Evolutionary conservation across 2,113 vertebrate species (phyloP), one percentile per base, ranked within the genome.

Genomic region (Echinops telfairi): DNA sequence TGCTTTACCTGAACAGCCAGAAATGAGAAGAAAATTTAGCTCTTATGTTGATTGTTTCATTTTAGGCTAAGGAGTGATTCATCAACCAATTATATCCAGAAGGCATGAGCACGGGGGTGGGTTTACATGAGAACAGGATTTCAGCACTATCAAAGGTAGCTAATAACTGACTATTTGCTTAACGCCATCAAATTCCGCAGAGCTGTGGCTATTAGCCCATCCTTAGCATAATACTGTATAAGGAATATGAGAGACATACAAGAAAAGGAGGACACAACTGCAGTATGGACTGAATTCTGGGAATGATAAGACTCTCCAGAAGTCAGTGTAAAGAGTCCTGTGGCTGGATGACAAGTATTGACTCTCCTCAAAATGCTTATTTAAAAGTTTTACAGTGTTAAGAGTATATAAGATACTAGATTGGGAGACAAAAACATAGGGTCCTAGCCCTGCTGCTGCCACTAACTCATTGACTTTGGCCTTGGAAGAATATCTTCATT

Each of bases 11-110:
- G 81, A 93, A 95, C 57, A 95, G 57, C 77, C 83, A 83, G 25
- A 90, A 95, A 88, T 89, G 84, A 94, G 83, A 95, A n/a, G 66
- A 82, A 92, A 97, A 95, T 92, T 95, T 95, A 27, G 38, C 84
- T 95, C 75, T 95, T 92, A 47, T 94, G 40, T 95, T 92, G 84
- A 90, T 53, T 91, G 78, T 87, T 92, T 94, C 22, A 23, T 62
- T 62, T 91, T 80, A 91, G 84, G 88, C 57, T 90, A 95, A 95
- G 84, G 66, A 91, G 62, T 93, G 83, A 93, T 86, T 93, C 88
- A 94, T 91, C 40, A 53, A 87, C 40, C 87, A 96, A 91, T 91
- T 94, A 89, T 36, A 96, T n/a, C 40, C 68, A 86, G 77, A 91
- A 87, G 12, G 86, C 89, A 94, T 81, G 77, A 94, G 91, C 71